These are phyloP conservation scores for Ammodramus savannarum DNA, from an alignment of 2,113 vertebrate genomes.

Conservation along the genomic window DNA sequence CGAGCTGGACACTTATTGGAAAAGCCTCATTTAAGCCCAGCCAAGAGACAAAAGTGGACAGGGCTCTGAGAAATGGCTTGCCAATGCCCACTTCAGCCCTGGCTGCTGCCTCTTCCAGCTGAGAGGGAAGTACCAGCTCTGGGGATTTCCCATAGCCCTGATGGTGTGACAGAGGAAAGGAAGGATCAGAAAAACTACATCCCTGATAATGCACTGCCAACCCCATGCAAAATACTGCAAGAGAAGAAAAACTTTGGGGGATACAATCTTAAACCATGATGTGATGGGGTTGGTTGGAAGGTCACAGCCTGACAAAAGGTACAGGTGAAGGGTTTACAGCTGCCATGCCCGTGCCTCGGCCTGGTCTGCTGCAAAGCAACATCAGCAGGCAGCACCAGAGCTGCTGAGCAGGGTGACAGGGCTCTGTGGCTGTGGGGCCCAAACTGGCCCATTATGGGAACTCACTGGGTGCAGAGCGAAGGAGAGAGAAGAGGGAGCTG, in stretches of 20 bases:
- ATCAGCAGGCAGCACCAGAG: accelerated
- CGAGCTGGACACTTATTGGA: neutral
- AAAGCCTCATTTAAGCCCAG: neutral
- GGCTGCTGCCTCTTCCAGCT: neutral
- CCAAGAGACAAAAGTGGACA: neutral
- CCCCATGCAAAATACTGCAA: neutral
- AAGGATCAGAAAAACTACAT: neutral
- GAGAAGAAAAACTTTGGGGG: neutral
- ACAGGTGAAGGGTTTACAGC: neutral
- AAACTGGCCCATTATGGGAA: neutral
- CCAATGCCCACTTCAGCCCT: neutral
- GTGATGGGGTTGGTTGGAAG: neutral
- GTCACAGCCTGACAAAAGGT: neutral
- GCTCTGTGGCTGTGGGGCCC: neutral
- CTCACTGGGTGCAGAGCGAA: neutral
- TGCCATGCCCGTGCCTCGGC: accelerated
- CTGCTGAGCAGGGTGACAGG: neutral
- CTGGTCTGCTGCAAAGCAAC: neutral
- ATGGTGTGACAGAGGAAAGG: accelerated
- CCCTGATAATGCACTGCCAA: neutral
- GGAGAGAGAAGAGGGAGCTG: neutral
- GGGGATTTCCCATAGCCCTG: neutral
- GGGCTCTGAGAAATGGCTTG: neutral
- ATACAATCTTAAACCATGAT: neutral
- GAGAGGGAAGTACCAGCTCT: neutral